phyloP scores from a whole-genome alignment of 2,888 invertebrate genomes.

The Philopedon plagiatum region DNA sequence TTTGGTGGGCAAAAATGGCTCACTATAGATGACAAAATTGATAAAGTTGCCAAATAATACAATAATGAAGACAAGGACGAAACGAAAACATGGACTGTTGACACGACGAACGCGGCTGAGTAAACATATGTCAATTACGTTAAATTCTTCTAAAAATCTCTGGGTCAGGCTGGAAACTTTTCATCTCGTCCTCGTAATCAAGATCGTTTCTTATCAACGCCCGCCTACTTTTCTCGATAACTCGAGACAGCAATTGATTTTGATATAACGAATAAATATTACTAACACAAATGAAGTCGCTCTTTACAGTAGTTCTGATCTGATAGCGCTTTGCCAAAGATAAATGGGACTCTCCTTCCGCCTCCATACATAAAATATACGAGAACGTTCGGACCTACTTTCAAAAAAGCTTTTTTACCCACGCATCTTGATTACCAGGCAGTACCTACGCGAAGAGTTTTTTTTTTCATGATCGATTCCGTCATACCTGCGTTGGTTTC shows the following conservation, averaged over 20 bases:
- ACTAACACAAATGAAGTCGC: constrained; percentile 14
- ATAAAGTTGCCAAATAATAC: too few species aligned
- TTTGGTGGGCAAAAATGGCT: too few species aligned
- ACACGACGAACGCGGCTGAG: too few species aligned
- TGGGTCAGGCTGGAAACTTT: too few species aligned
- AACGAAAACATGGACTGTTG: too few species aligned
- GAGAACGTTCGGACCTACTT: neutral
- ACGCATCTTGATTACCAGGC: constrained; percentile 11
- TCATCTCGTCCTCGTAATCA: too few species aligned
- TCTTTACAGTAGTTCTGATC: constrained; percentile 13
- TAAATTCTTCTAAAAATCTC: too few species aligned
- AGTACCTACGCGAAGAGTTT: constrained; percentile 2
- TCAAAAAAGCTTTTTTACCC: constrained; percentile 26
- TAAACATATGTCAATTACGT: too few species aligned
- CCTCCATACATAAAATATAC: constrained; percentile 14
- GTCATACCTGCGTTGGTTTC: neutral
- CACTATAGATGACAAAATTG: too few species aligned
- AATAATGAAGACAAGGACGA: too few species aligned
- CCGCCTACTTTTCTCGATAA: constrained; percentile 9
- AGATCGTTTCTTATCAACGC: constrained; percentile 16
- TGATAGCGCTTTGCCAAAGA: constrained; percentile 18
- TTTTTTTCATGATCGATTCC: constrained; percentile 1
- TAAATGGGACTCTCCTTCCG: constrained; percentile 11
- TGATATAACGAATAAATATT: constrained; percentile 18
- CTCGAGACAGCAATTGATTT: too few species aligned